Evolutionary conservation across 2,797 vertebrate species (phyloP).

Genomic region (Poliocrania exsul): DNA sequence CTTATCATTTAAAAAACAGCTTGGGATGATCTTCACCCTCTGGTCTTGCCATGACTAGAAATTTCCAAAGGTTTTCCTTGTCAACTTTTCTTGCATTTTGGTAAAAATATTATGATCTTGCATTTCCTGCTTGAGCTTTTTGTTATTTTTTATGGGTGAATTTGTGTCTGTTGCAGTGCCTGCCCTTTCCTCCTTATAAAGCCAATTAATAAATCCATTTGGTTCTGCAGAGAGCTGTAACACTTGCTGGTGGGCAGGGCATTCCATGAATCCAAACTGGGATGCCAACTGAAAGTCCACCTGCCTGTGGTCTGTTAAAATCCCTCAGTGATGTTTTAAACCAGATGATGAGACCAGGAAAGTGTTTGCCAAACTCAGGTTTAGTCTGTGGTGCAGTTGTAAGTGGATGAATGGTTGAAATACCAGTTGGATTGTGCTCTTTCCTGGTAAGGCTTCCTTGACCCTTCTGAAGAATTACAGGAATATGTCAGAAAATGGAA

Average conservation of each 20-base stretch:
- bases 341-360: neutral
- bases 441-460: neutral
- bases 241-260: neutral
- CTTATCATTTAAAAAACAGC: neutral
- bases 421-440: neutral
- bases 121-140: neutral
- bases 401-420: neutral
- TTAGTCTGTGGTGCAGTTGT: neutral
- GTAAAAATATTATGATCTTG: neutral
- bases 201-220: neutral
- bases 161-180: neutral
- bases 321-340: neutral
- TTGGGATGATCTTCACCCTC: neutral
- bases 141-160: neutral
- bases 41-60: neutral
- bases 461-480: neutral
- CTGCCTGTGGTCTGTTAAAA: neutral
- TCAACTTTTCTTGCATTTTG: neutral
- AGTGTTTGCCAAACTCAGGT: neutral
- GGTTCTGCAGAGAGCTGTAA: neutral
- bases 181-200: neutral
- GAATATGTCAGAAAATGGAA: neutral
- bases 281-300: neutral
- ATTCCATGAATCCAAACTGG: neutral
- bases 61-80: neutral